phyloP scores from a whole-genome alignment of 2,888 invertebrate species.

The Drosophila recens region DNA sequence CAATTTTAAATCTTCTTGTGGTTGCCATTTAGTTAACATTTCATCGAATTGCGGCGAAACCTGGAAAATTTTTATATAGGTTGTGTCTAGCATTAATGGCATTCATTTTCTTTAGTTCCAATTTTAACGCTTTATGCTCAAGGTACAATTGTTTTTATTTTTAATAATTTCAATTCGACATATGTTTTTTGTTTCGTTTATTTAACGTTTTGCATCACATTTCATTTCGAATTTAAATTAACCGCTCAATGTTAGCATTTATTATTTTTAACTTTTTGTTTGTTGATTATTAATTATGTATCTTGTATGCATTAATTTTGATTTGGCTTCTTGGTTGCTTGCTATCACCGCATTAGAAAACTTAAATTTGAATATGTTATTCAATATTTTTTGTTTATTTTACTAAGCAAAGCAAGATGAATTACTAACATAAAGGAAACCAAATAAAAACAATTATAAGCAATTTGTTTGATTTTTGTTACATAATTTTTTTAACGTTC shows the following conservation, averaged over 20 bases:
- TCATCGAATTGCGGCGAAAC: constrained; percentile 69
- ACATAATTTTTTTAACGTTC: constrained; percentile 64
- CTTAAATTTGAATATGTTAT: constrained; percentile 47
- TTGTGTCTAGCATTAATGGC: constrained; percentile 49
- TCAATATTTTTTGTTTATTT: constrained; percentile 22
- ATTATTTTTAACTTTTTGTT: constrained; percentile 38
- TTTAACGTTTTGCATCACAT: constrained; percentile 71
- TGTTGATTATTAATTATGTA: constrained; percentile 44
- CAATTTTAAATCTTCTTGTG: constrained; percentile 56
- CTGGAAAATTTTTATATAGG: constrained; percentile 60
- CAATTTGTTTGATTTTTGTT: constrained; percentile 67
- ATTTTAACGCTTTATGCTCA: constrained; percentile 70
- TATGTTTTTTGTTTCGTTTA: constrained; percentile 45
- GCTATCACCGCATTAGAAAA: constrained; percentile 74
- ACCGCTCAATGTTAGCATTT: constrained; percentile 53
- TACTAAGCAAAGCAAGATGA: constrained; percentile 23
- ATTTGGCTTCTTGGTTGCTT: constrained; percentile 75
- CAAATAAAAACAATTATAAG: constrained; percentile 13
- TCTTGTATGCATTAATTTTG: constrained; percentile 73
- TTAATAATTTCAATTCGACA: constrained; percentile 67
- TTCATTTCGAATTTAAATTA: constrained; percentile 65
- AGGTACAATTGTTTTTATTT: constrained; percentile 76
- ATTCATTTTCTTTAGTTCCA: constrained; percentile 60
- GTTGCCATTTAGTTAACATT: constrained; percentile 47
- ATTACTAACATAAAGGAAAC: constrained; percentile 5